These are phyloP conservation scores for Eriosoma lanigerum DNA, from an alignment of 1,140 invertebrate species.

Conservation along the genomic window DNA sequence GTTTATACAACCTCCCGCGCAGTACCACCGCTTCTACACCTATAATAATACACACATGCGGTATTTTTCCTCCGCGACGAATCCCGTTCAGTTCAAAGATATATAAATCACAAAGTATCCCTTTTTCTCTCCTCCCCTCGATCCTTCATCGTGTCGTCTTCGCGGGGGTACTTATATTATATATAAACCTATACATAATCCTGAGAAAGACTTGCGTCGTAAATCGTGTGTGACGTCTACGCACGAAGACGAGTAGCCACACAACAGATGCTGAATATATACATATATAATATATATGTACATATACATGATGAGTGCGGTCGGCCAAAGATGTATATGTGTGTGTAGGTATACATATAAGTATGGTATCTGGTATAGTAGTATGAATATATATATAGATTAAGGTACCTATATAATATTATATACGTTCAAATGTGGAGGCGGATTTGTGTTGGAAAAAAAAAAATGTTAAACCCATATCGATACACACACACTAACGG, in stretches of 20 bases:
- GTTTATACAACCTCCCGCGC: neutral
- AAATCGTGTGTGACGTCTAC: conserved; percentile 32
- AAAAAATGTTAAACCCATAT: conserved; percentile 28
- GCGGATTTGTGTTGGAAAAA: conserved; percentile 21
- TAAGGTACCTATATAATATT: no score
- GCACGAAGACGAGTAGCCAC: conserved; percentile 25
- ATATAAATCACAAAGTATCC: conserved; percentile 31
- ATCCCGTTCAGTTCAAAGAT: neutral
- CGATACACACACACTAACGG: neutral
- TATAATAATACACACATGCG: neutral
- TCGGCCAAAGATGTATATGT: neutral
- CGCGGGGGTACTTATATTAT: conserved; percentile 1
- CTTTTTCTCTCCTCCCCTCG: neutral
- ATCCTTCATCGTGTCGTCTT: neutral
- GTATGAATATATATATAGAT: neutral
- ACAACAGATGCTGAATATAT: neutral
- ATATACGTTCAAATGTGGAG: neutral
- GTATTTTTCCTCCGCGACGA: conserved; percentile 1
- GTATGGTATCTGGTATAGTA: neutral
- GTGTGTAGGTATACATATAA: neutral
- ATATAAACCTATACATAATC: neutral
- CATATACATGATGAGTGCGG: neutral
- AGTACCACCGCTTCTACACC: neutral
- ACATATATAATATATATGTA: neutral
- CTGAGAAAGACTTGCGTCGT: conserved; percentile 6